A percentile compares a stretch with the other conserved stretches of the same genome.
Conservation (phyloP, 2,888 invertebrate genomes). For the Napeogenes sylphis region DNA sequence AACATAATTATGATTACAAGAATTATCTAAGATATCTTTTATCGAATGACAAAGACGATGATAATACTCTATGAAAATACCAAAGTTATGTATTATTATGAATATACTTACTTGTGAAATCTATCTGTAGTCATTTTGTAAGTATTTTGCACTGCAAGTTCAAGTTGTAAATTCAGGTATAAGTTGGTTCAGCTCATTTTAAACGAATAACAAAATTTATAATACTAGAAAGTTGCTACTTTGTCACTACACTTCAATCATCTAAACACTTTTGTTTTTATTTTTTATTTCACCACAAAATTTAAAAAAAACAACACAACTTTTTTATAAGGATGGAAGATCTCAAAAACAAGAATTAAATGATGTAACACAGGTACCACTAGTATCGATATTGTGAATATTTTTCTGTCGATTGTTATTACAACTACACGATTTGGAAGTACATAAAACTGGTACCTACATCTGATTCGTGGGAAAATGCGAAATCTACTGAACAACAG, state of each 20-base stretch:
- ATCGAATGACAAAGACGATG: background rate
- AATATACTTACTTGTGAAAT: conserved; percentile 79
- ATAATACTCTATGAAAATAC: conserved; percentile 23
- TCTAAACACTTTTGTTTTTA: conserved; percentile 31
- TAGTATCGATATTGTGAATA: background rate
- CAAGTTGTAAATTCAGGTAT: conserved; percentile 30
- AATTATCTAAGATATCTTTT: background rate
- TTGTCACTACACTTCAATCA: conserved; percentile 50
- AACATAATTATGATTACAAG: background rate
- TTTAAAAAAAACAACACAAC: conserved; percentile 4
- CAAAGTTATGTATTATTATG: conserved; percentile 15
- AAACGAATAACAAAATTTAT: conserved; percentile 56
- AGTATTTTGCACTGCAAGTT: conserved; percentile 17
- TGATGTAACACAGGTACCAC: background rate
- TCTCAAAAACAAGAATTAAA: too few relatives aligned
- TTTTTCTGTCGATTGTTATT: conserved; percentile 1
- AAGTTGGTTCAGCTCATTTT: conserved; percentile 70
- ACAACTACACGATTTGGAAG: background rate
- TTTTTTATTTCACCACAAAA: conserved; percentile 6
- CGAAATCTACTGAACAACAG: conserved; percentile 29
- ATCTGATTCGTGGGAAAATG: conserved; percentile 29
- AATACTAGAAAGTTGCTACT: conserved; percentile 62
- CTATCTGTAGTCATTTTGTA: conserved; percentile 78
- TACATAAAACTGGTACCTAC: conserved; percentile 16
- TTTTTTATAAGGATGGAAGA: background rate